Conservation (phyloP, 2,797 vertebrate genomes). For the Acanthornis magna region DNA sequence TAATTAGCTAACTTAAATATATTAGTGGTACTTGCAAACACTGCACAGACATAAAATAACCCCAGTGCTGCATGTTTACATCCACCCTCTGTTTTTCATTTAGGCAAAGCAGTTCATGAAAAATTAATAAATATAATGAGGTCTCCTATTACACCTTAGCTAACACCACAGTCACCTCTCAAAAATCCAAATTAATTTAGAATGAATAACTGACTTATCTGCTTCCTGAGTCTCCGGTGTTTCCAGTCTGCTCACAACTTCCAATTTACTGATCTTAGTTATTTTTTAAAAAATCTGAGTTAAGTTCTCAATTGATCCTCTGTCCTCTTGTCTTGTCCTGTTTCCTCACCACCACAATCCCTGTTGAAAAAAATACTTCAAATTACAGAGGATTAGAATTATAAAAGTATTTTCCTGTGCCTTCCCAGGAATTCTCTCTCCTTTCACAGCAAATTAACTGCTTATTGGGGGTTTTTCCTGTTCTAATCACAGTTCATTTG, state of each 20-base stretch:
- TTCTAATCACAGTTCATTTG: not conserved
- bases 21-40: not conserved
- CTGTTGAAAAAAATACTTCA: not conserved
- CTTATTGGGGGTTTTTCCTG: not conserved
- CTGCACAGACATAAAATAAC: not conserved
- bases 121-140: not conserved
- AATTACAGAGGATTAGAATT: not conserved
- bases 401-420: not conserved
- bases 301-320: not conserved
- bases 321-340: not conserved
- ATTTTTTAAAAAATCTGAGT: not conserved
- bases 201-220: not conserved
- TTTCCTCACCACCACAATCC: not conserved
- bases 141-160: not conserved
- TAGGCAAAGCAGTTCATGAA: not conserved
- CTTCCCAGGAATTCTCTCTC: not conserved
- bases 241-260: not conserved
- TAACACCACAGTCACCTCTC: not conserved
- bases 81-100: fast-evolving
- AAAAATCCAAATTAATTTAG: not conserved
- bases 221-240: not conserved
- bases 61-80: not conserved
- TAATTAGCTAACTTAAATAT: not conserved
- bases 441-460: not conserved
- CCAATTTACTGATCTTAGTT: not conserved